Conservation (phyloP, 2,113 vertebrate species). For the Cynoglossus semilaevis region DNA sequence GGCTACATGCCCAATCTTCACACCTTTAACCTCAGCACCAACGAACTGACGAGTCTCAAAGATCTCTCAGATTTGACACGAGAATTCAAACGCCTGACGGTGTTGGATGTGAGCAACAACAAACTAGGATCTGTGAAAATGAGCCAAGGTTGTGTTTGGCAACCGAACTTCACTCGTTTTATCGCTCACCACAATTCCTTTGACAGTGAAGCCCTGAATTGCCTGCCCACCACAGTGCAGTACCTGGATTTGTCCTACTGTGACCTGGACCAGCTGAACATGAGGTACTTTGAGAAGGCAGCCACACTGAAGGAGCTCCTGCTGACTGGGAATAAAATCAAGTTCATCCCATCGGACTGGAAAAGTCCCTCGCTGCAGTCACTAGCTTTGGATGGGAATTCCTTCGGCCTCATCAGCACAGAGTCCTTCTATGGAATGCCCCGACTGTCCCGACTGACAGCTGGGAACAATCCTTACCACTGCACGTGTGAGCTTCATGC, state of each 20-base stretch:
- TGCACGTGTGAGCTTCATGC: constrained; percentile 82
- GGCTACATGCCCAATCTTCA: constrained; percentile 65
- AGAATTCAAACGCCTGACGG: constrained; percentile 67
- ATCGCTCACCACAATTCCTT: constrained; percentile 75
- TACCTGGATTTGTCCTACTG: constrained; percentile 81
- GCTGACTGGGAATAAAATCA: constrained; percentile 84
- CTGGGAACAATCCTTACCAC: constrained; percentile 85
- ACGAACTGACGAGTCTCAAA: constrained; percentile 71
- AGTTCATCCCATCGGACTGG: constrained; percentile 82
- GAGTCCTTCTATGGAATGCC: constrained; percentile 79
- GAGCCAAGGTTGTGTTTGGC: constrained; percentile 70
- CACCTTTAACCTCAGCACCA: constrained; percentile 68
- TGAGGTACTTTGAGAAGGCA: constrained; percentile 74
- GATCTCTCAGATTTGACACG: constrained; percentile 64
- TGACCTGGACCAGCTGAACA: constrained; percentile 77
- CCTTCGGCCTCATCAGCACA: constrained; percentile 78
- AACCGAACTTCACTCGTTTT: constrained; percentile 66
- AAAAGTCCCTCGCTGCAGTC: constrained; percentile 58
- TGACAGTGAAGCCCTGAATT: constrained; percentile 58
- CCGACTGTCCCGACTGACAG: constrained; percentile 59
- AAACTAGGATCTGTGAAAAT: constrained; percentile 53
- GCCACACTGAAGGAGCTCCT: constrained; percentile 66
- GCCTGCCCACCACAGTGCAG: constrained; percentile 77
- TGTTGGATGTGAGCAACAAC: constrained; percentile 78
- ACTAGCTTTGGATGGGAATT: constrained; percentile 80